phyloP scores from a whole-genome alignment of 1,140 invertebrate species.

The Ceratosolen fusciceps region DNA sequence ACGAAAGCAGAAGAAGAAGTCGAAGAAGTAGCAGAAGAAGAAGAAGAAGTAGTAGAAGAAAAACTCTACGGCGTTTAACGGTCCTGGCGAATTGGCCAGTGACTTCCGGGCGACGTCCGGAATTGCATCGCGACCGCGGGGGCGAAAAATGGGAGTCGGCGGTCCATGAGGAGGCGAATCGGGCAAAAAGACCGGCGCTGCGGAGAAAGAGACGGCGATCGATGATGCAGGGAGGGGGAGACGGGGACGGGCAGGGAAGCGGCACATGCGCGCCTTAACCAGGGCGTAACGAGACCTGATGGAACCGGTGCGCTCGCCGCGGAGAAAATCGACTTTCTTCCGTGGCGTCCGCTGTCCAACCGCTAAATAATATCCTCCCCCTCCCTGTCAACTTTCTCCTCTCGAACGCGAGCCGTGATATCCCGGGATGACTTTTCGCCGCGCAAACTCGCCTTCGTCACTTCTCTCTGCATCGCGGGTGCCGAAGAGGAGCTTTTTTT shows the following conservation, averaged over 20 bases:
- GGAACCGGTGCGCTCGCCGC: slow-evolving; percentile 12
- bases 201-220: neutral
- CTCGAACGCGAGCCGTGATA: neutral
- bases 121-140: neutral
- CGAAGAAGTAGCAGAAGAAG: no score
- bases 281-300: slow-evolving; percentile 48
- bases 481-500: neutral
- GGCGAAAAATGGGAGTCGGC: no score
- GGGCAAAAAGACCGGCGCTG: neutral
- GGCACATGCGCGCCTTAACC: slow-evolving; percentile 31
- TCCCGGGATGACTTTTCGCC: neutral
- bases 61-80: no score
- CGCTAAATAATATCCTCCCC: neutral
- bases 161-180: neutral
- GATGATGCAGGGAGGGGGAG: neutral
- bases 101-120: neutral
- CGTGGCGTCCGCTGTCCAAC: neutral
- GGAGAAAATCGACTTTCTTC: slow-evolving; percentile 50
- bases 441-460: neutral
- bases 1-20: no score
- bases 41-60: no score
- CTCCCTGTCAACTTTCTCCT: neutral
- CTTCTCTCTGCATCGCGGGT: no score
- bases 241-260: neutral
- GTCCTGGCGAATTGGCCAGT: neutral